Percentiles rank a stretch among this genome's conserved stretches.
phyloP scores from a whole-genome alignment of 2,113 vertebrate genomes.

The Coryphaenoides rupestris region DNA sequence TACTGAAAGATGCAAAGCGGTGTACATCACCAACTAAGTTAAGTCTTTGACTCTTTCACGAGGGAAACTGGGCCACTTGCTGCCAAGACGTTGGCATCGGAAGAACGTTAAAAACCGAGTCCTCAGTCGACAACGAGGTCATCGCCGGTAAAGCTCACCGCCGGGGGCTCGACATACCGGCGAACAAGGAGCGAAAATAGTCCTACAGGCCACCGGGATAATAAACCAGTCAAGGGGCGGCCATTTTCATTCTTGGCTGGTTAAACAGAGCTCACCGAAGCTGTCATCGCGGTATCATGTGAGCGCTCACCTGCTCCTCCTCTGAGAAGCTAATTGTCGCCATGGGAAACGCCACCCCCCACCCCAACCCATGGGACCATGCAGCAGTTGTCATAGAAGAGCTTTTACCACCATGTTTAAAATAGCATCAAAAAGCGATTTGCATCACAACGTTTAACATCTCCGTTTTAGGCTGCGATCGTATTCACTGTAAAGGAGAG shows the following conservation, averaged over 20 bases:
- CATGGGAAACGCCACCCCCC: conserved; percentile 22
- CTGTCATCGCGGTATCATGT: conserved; percentile 32
- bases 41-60: no score
- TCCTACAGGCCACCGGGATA: conserved; percentile 18
- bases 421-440: conserved; percentile 13
- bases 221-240: conserved; percentile 27
- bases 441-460: conserved; percentile 1
- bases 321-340: conserved; percentile 20
- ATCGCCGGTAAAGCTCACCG: no score
- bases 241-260: conserved; percentile 17
- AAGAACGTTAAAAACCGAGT: no score
- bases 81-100: no score
- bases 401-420: conserved; percentile 14
- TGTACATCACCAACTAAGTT: no score
- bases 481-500: no score
- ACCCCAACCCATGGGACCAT: background rate
- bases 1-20: no score
- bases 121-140: no score
- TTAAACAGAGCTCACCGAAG: conserved; percentile 17
- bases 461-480: background rate
- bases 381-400: background rate
- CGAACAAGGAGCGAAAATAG: background rate
- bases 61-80: no score
- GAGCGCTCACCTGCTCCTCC: conserved; percentile 41
- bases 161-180: background rate